Evolutionary conservation across 2,888 invertebrate species (phyloP), one percentile per base, ranked within the genome.

Genomic region (Meloe dianella): DNA sequence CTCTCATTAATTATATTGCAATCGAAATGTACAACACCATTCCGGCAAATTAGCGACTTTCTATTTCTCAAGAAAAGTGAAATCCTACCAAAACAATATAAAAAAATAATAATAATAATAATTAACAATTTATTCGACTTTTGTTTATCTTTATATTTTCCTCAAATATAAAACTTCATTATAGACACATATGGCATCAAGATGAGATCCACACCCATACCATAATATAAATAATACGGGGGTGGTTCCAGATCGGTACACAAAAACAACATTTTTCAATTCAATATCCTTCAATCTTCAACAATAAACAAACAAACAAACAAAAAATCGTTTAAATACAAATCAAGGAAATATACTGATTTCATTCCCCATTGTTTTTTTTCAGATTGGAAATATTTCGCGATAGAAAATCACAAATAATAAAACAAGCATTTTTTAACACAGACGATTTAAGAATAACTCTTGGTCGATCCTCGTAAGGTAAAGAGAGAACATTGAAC

Each of bases 31-130:
- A 54, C 61, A 65, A 58, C 60, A 59, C 47, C 67, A 67, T 63
- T 68, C 65, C 60, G 54, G 24, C 65, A 65, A 65, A 60, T 68
- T 68, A 68, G 60, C 22, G 64, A 74, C 75, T 75, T 76, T 76
- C 75, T 75, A 75, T 76, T 76, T 76, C 75, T 71, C 76, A 74
- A 75, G 74, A 74, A 76, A 76, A 76, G 75, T 75, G 76, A 75
- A 76, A 75, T 76, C 74, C 69, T 66, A 70, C 62, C 51, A 51
- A 51, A 51, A 51, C 51, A 51, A 51, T 51, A 22, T 51, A n/a
- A 41, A 8, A 20, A 22, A 51, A 20, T 22, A 51, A 51, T 22
- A 22, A 41, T 17, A 41, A 7, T 14, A 8, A 47, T n/a, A 38
- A 14, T n/a, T n/a, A 38, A 14, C 41, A n/a, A 41, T 41, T 41